Conservation (phyloP, 2,888 invertebrate species). For the Sphinx pinastri region DNA sequence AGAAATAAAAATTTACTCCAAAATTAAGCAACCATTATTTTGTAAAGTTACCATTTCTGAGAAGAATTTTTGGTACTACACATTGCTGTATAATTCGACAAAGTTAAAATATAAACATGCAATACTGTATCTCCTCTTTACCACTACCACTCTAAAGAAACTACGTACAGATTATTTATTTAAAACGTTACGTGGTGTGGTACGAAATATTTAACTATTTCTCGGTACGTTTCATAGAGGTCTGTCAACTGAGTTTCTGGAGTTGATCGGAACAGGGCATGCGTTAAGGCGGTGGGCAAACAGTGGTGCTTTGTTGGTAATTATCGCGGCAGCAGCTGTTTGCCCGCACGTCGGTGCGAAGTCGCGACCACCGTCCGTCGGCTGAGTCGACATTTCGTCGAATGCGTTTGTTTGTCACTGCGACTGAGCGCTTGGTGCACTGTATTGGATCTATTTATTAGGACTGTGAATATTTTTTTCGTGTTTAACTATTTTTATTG, state of each 20-base stretch:
- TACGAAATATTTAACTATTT: constrained; percentile 40
- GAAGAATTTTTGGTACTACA: not conserved
- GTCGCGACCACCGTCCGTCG: constrained; percentile 79
- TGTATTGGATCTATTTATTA: constrained; percentile 59
- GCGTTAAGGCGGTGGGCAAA: constrained; percentile 69
- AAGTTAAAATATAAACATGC: constrained; percentile 18
- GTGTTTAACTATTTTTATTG: constrained; percentile 42
- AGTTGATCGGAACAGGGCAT: constrained; percentile 50
- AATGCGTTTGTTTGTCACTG: constrained; percentile 56
- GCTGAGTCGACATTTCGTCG: constrained; percentile 69
- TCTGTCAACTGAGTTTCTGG: constrained; percentile 53
- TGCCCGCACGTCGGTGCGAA: constrained; percentile 78
- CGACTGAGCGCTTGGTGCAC: constrained; percentile 46
- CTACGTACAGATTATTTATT: constrained; percentile 23
- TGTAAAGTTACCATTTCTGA: not conserved
- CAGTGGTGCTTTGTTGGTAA: constrained; percentile 76
- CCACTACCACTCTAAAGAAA: not conserved
- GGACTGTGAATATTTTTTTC: constrained; percentile 62
- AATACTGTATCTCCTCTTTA: not conserved
- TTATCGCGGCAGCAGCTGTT: constrained; percentile 79
- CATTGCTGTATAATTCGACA: constrained; percentile 7
- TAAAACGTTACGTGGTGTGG: constrained; percentile 27
- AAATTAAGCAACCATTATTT: not conserved
- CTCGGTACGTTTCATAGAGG: constrained; percentile 45
- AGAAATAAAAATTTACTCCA: not conserved